Evolutionary conservation across 2,113 vertebrate species (phyloP), one percentile per base, ranked within the genome.

Genomic region (Stigmatopora nigra): DNA sequence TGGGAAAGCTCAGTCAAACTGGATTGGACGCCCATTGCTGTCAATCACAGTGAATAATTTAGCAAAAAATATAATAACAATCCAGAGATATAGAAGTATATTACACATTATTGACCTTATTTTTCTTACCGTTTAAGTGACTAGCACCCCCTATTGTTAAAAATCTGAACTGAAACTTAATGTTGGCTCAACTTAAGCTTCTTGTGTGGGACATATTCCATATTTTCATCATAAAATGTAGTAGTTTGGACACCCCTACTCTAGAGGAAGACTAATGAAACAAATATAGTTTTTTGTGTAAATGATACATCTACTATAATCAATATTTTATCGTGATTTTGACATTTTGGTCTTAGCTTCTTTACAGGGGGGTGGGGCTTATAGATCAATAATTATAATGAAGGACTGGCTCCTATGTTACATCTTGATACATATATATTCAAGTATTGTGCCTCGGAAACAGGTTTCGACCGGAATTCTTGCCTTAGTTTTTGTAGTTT

Each of bases 361-460:
- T 70, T 58, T 69, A 72, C 74, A 68, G 17, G 22, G 68, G 4
- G 69, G 60, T 56, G 1, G 13, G 46, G 56, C 63, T 55, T 45
- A 58, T 63, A 64, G 44, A 57, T 66, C 20, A 59, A 55, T 41
- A 67, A 41, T 41, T 41, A 8, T 65, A 73, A 77, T 19, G 68
- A 71, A 70, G 80, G 82, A 82, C 84, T 83, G 84, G 80, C 48
- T 86, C 84, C 81, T 84, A 60, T 73, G 55, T 61, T 22, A 53
- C 19, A 53, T 19, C 20, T 20, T 22, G 9, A 53, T 49, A 66
- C 73, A 64, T 64, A 78, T 64, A 9, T 66, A 51, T 56, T 66
- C 47, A 73, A 56, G 56, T 11, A 15, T 17, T 17, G 64, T 71
- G 48, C 77, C 64, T 63, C 15, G 22, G 58, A 49, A 80, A 69